Evolutionary conservation across 2,888 invertebrate genomes (phyloP).

Genomic region (Linyphia triangularis): DNA sequence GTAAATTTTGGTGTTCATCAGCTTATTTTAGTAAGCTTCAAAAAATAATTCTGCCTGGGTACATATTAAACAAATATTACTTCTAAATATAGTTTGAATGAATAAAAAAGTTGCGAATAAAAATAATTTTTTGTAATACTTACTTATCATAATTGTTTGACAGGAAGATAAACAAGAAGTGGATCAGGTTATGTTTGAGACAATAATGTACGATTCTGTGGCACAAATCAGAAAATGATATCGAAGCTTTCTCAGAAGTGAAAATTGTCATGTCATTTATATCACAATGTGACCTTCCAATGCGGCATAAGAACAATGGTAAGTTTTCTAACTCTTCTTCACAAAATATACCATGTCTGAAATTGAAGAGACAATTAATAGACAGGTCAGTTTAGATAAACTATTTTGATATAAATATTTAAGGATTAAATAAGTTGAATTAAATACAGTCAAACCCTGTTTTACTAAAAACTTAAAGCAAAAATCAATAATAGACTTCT

Average conservation of each 20-base stretch:
- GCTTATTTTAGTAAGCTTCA: too few species aligned
- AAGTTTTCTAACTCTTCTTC: conserved; percentile 71
- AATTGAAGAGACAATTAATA: too few species aligned
- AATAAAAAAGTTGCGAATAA: too few species aligned
- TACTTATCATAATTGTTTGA: conserved; percentile 45
- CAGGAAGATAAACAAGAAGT: conserved; percentile 62
- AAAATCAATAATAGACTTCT: too few species aligned
- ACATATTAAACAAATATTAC: too few species aligned
- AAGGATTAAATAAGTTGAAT: background rate
- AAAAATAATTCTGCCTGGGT: too few species aligned
- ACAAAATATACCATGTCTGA: conserved; percentile 68
- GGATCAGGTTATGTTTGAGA: conserved; percentile 54
- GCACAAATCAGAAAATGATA: conserved; percentile 59
- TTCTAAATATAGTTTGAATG: too few species aligned
- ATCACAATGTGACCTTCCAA: conserved; percentile 57
- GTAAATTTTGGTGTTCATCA: too few species aligned
- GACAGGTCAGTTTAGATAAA: too few species aligned
- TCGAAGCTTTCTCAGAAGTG: conserved; percentile 29
- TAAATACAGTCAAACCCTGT: background rate
- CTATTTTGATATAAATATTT: background rate
- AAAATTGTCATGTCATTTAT: conserved; percentile 45
- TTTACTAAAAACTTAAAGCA: too few species aligned
- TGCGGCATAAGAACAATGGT: conserved; percentile 44
- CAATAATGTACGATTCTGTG: conserved; percentile 70
- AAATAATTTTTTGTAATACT: too few species aligned